phyloP scores from a whole-genome alignment of 2,888 invertebrate genomes.

The Apodemia hepburni region DNA sequence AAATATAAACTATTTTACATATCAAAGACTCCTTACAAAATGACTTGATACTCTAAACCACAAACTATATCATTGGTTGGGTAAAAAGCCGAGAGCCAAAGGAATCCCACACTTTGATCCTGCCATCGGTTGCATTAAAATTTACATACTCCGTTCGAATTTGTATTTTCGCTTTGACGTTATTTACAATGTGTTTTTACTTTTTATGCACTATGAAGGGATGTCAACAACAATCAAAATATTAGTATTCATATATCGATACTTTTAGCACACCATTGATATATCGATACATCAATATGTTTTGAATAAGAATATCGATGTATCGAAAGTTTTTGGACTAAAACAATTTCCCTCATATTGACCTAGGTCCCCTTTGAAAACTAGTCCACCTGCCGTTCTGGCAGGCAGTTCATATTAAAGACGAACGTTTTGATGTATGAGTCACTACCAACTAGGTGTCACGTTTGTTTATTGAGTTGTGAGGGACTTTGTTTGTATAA shows the following conservation, averaged over 20 bases:
- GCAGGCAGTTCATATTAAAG: too few species aligned
- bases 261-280: not conserved
- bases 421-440: too few species aligned
- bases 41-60: not conserved
- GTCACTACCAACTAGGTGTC: too few species aligned
- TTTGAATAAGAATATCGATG: too few species aligned
- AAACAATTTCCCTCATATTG: too few species aligned
- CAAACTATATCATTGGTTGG: slow-evolving; percentile 3
- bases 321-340: too few species aligned
- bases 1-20: slow-evolving; percentile 5
- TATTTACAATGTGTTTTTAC: slow-evolving; percentile 51
- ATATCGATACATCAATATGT: too few species aligned
- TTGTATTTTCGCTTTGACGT: slow-evolving; percentile 69
- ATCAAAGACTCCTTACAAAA: slow-evolving; percentile 7
- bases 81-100: slow-evolving; percentile 16
- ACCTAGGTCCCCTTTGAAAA: too few species aligned
- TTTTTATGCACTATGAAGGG: slow-evolving; percentile 44
- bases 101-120: slow-evolving; percentile 61
- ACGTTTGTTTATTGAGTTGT: too few species aligned
- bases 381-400: too few species aligned
- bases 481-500: too few species aligned
- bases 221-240: not conserved
- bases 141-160: slow-evolving; percentile 68
- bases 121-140: slow-evolving; percentile 58
- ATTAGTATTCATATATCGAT: not conserved